Percentiles rank a stretch among this genome's conserved stretches.
Conservation (phyloP, 2,888 invertebrate genomes). For the Alentia gelatinosa region DNA sequence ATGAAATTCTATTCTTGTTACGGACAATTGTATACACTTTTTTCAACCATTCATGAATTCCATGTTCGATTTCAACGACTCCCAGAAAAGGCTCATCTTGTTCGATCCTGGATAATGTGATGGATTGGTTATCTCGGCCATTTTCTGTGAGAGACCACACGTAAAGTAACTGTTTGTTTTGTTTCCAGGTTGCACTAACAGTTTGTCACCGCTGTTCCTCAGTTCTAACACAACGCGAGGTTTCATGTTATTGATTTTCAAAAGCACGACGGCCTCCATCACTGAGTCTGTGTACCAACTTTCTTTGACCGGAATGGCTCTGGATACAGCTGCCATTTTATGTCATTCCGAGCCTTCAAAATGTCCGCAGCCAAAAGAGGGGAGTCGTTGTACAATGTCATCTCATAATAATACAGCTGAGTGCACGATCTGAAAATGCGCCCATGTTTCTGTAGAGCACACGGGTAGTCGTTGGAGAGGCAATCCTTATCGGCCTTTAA, state of each 20-base stretch:
- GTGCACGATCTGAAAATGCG: neutral
- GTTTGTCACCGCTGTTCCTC: neutral
- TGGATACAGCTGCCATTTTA: neutral
- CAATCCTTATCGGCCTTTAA: neutral
- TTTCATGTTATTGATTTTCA: neutral
- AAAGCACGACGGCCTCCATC: neutral
- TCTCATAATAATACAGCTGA: neutral
- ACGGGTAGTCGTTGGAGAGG: neutral
- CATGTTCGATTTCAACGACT: neutral
- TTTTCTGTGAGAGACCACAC: neutral
- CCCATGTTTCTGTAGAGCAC: neutral
- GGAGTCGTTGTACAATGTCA: neutral
- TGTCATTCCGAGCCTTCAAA: neutral
- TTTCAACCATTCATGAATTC: neutral
- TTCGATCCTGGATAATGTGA: neutral
- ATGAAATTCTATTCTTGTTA: no score
- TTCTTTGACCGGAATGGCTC: neutral
- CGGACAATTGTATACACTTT: neutral
- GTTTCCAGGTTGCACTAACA: neutral
- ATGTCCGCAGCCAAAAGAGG: neutral
- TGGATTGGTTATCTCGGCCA: neutral
- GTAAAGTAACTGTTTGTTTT: neutral
- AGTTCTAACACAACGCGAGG: neutral
- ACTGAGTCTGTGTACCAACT: neutral
- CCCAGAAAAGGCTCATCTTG: neutral